A percentile compares a stretch with the other conserved stretches of the same genome.
Evolutionary conservation across 2,888 invertebrate genomes (phyloP).

Genomic region (Cyclophora albipunctata): DNA sequence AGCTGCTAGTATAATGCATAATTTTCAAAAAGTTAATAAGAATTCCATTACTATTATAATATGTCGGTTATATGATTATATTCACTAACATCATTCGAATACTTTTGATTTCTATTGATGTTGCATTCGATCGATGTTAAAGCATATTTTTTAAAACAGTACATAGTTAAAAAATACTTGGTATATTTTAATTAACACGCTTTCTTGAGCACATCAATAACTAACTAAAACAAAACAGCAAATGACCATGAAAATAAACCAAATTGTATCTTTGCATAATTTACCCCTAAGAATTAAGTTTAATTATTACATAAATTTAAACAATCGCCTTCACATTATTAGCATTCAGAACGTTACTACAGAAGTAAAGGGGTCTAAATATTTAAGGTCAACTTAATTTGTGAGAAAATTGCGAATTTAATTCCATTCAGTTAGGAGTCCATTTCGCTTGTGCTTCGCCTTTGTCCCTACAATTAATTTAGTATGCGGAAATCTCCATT

Average conservation of each 20-base stretch:
- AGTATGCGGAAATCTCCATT: conserved; percentile 65
- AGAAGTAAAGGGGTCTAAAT: conserved; percentile 66
- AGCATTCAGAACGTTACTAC: conserved; percentile 66
- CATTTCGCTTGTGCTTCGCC: conserved; percentile 45
- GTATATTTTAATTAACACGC: too few relatives aligned
- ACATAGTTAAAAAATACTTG: too few relatives aligned
- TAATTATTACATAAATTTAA: conserved; percentile 69
- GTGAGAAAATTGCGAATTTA: conserved; percentile 56
- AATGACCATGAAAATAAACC: conserved; percentile 41
- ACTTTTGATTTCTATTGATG: too few relatives aligned
- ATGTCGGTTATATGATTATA: too few relatives aligned
- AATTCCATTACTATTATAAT: too few relatives aligned
- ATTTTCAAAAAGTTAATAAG: too few relatives aligned
- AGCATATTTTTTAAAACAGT: too few relatives aligned
- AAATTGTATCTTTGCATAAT: conserved; percentile 44
- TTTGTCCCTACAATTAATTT: conserved; percentile 61
- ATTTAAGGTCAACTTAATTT: conserved; percentile 62
- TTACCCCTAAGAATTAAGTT: conserved; percentile 57
- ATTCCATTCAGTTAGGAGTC: conserved; percentile 51
- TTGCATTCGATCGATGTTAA: too few relatives aligned
- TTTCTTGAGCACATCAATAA: too few relatives aligned
- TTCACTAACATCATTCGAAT: too few relatives aligned
- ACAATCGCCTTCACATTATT: conserved; percentile 63
- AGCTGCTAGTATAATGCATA: too few relatives aligned
- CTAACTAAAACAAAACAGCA: conserved; percentile 26